Evolutionary conservation across 2,113 vertebrate species (phyloP).

Genomic region (Tinamus guttatus): DNA sequence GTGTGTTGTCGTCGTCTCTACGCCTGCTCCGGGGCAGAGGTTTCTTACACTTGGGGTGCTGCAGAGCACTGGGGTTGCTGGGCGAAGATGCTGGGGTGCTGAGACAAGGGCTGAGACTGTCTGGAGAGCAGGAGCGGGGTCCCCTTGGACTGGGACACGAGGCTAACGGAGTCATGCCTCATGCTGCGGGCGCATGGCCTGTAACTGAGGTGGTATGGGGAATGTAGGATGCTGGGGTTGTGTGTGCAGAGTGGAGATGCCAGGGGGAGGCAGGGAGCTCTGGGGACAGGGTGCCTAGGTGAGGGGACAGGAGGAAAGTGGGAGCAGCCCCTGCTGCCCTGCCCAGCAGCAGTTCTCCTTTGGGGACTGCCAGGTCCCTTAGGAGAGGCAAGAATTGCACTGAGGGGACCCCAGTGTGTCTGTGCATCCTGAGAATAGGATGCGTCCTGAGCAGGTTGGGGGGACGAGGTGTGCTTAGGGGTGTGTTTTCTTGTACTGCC

Average conservation of each 20-base stretch:
- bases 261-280: background rate
- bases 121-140: background rate
- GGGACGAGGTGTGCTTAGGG: background rate
- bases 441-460: fast-evolving
- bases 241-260: background rate
- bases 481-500: background rate
- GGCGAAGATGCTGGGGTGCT: background rate
- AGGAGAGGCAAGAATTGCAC: background rate
- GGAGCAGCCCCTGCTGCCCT: background rate
- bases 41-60: background rate
- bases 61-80: background rate
- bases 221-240: background rate
- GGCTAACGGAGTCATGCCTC: background rate
- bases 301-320: background rate
- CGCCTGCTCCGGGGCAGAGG: background rate
- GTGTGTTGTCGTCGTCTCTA: background rate
- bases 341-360: background rate
- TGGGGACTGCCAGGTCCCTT: background rate
- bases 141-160: background rate
- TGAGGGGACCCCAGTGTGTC: fast-evolving
- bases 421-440: background rate
- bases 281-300: background rate
- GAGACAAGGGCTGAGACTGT: background rate
- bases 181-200: background rate
- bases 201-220: background rate